Base-by-base conservation (phyloP, 2,113 vertebrate species). In the Xyliphius kryptos region DNA sequence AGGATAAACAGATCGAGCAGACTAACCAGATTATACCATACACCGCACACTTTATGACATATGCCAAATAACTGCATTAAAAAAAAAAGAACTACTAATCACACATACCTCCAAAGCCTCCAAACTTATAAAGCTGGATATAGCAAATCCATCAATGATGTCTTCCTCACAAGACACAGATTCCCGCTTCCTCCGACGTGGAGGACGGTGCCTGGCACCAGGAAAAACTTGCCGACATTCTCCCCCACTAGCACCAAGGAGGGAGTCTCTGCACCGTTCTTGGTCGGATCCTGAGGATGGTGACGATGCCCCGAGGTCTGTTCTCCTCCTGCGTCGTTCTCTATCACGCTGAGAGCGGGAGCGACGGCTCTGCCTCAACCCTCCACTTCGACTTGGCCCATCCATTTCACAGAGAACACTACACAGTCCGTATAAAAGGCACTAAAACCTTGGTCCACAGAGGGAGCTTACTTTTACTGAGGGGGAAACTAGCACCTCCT, bases 141-240 rank as follows among this genome's bases (percentile, higher is more conserved):
- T 94, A 32, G 91, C 89, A 68, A 95, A 95, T 63, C 92, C 91
- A 76, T 95, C 92, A 15, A 95, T 93, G 63, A 95, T 81, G 74
- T 95, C 92, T 64, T 94, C 92, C 68, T 95, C 92, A 66, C 88
- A 88, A 50, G 88, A 90, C 36, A 86, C 82, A 0, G 87, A 89
- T 73, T 87, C 86, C 64, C 89, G 87, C 81, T 85, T 91, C 82
- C 82, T 89, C 79, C 83, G 83, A 49, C 87, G 89, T 1, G 87
- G 88, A 66, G 89, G 90, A 66, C 88, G 81, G 61, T 89, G 88
- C 64, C 88, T 83, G 43, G 38, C 53, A 40, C 72, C 85, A n/a
- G 61, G 79, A 13, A 81, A 81, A 0, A 66, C 76, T 12, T 81
- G 83, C 46, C 77, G 80, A 59, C 81, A 71, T 53, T 82, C 85